These are phyloP conservation scores for Empis stercorea DNA, from an alignment of 2,888 invertebrate species.

Conservation along the genomic window DNA sequence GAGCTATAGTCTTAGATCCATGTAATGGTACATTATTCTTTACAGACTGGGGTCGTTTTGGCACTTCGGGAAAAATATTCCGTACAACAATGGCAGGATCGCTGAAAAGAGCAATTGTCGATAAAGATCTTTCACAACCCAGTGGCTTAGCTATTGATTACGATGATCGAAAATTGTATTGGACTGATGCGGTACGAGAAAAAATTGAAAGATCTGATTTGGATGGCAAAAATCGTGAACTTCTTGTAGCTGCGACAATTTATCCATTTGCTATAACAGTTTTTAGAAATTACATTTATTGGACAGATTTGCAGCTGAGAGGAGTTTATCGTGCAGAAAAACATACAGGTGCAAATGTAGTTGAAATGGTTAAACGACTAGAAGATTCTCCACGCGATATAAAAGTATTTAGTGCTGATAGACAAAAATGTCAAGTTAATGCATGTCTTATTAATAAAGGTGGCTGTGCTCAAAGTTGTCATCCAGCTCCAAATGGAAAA, in stretches of 20 bases:
- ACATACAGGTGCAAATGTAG: conserved; percentile 88
- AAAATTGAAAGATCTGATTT: conserved; percentile 88
- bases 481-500: conserved; percentile 71
- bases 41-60: conserved; percentile 92
- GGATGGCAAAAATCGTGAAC: conserved; percentile 74
- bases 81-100: conserved; percentile 95
- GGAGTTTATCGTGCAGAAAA: conserved; percentile 96
- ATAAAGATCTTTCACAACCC: conserved; percentile 84
- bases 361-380: conserved; percentile 84
- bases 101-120: conserved; percentile 73
- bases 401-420: conserved; percentile 65
- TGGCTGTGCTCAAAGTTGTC: conserved; percentile 90
- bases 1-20: conserved; percentile 92
- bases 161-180: conserved; percentile 83
- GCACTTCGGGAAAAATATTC: conserved; percentile 86
- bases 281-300: conserved; percentile 81
- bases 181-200: conserved; percentile 94
- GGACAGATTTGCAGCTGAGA: conserved; percentile 87
- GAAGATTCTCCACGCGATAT: conserved; percentile 90
- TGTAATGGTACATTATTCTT: conserved; percentile 92
- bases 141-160: conserved; percentile 93
- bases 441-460: conserved; percentile 86
- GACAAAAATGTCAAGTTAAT: conserved; percentile 69
- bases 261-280: conserved; percentile 94
- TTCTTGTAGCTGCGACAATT: conserved; percentile 77